A percentile compares a stretch with the other conserved stretches of the same genome.
These are phyloP conservation scores for Hyposoter didymator DNA, from an alignment of 2,888 invertebrate species.

Conservation along the genomic window DNA sequence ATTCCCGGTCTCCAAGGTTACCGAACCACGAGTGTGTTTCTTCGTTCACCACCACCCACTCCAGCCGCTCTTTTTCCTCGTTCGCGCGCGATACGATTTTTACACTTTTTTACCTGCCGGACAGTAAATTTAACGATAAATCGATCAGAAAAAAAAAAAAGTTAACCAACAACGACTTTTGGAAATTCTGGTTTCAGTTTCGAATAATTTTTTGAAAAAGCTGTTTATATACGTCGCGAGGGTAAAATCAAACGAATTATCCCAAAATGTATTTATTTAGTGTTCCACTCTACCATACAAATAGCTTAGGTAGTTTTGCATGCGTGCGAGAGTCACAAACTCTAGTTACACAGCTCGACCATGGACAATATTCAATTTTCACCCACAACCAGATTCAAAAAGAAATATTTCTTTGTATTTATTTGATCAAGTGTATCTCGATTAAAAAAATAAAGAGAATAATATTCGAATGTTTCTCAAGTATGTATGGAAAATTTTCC, in stretches of 20 bases:
- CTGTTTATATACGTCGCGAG: not conserved
- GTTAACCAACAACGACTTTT: not conserved
- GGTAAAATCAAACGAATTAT: constrained; percentile 47
- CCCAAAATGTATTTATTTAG: constrained; percentile 61
- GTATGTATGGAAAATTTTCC: not conserved
- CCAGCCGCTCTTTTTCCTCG: constrained; percentile 39
- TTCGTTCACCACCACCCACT: constrained; percentile 18
- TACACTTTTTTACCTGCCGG: not conserved
- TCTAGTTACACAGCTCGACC: not conserved
- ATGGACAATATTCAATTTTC: constrained; percentile 21
- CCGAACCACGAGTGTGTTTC: constrained; percentile 67
- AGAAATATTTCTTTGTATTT: not conserved
- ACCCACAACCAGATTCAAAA: constrained; percentile 35
- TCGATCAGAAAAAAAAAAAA: constrained; percentile 1
- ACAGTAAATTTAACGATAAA: constrained; percentile 23
- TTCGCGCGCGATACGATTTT: not conserved
- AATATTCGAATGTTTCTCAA: not conserved
- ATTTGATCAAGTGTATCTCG: constrained; percentile 9
- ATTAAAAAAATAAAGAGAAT: constrained; percentile 2
- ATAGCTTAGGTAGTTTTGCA: constrained; percentile 33
- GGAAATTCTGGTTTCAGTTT: not conserved
- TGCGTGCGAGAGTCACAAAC: constrained; percentile 40
- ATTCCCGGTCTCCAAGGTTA: constrained; percentile 76
- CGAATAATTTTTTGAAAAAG: not conserved
- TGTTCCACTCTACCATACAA: constrained; percentile 57